A percentile compares a stretch with the other conserved stretches of the same genome.
Evolutionary conservation across 1,140 invertebrate species (phyloP).

Genomic region (Neomicropteryx cornuta): DNA sequence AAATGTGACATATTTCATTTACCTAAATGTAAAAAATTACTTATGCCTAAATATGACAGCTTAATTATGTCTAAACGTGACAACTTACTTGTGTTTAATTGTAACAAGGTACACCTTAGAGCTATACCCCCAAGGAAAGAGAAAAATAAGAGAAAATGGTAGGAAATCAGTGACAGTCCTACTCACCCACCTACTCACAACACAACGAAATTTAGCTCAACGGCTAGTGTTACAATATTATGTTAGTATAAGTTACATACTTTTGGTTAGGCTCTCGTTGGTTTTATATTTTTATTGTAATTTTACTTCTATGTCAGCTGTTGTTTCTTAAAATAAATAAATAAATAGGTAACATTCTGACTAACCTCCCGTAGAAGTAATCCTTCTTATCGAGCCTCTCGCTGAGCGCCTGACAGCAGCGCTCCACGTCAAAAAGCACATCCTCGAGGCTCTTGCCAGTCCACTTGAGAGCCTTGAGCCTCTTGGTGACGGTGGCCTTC

Average conservation of each 20-base stretch:
- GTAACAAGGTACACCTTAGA: too few relatives aligned
- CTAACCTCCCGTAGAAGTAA: constrained; percentile 77
- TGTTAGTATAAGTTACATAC: not conserved
- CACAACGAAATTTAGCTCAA: too few relatives aligned
- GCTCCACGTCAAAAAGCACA: constrained; percentile 67
- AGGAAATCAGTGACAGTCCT: too few relatives aligned
- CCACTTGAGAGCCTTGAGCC: constrained; percentile 69
- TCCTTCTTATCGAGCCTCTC: constrained; percentile 66
- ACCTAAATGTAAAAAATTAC: too few relatives aligned
- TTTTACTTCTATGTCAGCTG: not conserved
- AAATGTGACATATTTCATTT: too few relatives aligned
- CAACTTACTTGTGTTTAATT: too few relatives aligned
- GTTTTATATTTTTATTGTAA: not conserved
- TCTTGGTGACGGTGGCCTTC: constrained; percentile 54
- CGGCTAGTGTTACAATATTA: too few relatives aligned
- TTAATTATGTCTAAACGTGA: too few relatives aligned
- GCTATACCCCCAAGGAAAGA: too few relatives aligned
- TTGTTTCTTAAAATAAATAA: not conserved
- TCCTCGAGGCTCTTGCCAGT: constrained; percentile 65
- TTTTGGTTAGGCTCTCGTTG: not conserved
- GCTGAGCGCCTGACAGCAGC: constrained; percentile 75
- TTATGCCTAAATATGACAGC: too few relatives aligned
- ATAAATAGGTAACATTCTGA: constrained; percentile 10
- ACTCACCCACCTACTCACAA: too few relatives aligned
- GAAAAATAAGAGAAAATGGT: too few relatives aligned